Base-by-base conservation (phyloP, 2,888 invertebrate species). In the Miltochrista miniata region DNA sequence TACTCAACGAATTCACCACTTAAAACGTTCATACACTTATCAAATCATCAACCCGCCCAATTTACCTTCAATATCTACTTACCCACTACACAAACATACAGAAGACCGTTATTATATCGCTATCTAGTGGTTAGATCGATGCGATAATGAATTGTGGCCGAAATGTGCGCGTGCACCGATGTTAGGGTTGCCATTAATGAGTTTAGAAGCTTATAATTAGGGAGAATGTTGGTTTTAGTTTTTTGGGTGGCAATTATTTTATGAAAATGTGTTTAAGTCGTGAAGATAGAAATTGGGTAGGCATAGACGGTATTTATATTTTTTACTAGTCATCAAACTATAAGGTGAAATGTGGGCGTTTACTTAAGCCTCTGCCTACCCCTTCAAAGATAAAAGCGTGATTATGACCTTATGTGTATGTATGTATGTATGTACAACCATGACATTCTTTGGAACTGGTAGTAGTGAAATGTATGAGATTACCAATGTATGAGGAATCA, bases 101-200 rank as follows among this genome's bases (percentile, higher is more conserved):
- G 72, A 69, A 69, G 68, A 65, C 78, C 77, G 81, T 83, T 82
- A 81, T 76, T 75, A 75, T 45, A 45, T 48, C 56, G 39, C 51
- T 83, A 84, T 84, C 80, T 73, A 61, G 72, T 53, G 77, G 82
- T 83, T 84, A 84, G 84, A 85, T 85, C 84, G 63, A 61, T 73
- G 59, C 63, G 84, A 81, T 83, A 82, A 71, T 62, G 56, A 71
- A 66, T 74, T 74, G 66, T 72, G 70, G 72, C 61, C 38, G 44
- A 61, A 55, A 54, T 53, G 59, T 64, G 62, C 64, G 64, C 54
- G 9, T 3, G 51, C 68, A 68, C 48, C 46, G 29, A 29, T 47
- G 43, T 49, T 62, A 63, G 58, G 70, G 70, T 51, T 66, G 62
- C 40, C 44, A 51, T 35, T 47, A 44, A 48, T 48, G 51, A 51